A percentile compares a stretch with the other conserved stretches of the same genome.
Conservation (phyloP, 2,888 invertebrate species). For the Neoscelio sp. region DNA sequence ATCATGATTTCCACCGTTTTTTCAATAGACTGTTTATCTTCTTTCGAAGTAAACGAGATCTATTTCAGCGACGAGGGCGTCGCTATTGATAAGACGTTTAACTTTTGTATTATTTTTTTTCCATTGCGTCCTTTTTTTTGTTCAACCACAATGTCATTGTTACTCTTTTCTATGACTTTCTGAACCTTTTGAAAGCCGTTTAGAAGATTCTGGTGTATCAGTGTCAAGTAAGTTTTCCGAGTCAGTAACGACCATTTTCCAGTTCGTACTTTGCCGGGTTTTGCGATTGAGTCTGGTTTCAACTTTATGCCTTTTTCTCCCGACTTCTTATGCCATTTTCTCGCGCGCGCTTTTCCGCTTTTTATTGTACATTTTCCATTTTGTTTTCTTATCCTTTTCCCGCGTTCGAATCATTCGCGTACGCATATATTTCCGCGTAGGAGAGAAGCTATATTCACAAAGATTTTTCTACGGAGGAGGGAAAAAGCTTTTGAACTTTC, state of each 20-base stretch:
- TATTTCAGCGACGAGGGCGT: neutral
- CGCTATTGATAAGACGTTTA: conserved; percentile 2
- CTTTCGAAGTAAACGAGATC: conserved; percentile 1
- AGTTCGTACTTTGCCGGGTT: conserved; percentile 41
- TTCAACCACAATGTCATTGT: conserved; percentile 18
- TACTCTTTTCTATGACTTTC: conserved; percentile 22
- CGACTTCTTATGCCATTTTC: conserved; percentile 39
- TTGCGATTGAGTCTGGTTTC: conserved; percentile 41
- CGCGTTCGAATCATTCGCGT: conserved; percentile 25
- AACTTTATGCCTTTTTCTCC: conserved; percentile 28
- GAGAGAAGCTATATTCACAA: conserved; percentile 16
- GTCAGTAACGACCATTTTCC: conserved; percentile 52
- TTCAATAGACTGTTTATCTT: too few relatives aligned
- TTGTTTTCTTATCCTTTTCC: conserved; percentile 24
- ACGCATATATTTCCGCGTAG: neutral
- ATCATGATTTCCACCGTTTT: neutral
- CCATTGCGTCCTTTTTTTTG: neutral
- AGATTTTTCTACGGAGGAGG: neutral
- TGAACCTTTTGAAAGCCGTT: conserved; percentile 34
- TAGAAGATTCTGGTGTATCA: conserved; percentile 47
- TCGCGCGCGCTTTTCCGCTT: neutral
- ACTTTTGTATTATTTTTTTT: neutral
- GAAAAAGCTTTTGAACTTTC: neutral
- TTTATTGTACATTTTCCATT: conserved; percentile 50
- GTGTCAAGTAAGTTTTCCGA: conserved; percentile 55